Evolutionary conservation across 1,140 invertebrate genomes (phyloP).

Genomic region (Triops longicaudatus): DNA sequence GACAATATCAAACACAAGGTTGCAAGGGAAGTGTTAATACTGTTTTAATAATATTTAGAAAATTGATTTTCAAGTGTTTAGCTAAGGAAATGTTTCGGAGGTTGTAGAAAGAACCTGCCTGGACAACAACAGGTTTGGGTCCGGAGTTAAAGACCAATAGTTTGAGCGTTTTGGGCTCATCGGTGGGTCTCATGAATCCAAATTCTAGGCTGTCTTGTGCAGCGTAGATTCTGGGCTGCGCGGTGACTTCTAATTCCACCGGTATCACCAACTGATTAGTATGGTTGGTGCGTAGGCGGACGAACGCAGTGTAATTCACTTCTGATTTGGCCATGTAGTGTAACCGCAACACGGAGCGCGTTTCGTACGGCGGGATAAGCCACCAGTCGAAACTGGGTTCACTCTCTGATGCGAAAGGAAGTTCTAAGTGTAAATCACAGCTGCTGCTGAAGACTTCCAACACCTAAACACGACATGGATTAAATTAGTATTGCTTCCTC

Average conservation of each 20-base stretch:
- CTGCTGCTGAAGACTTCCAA: constrained; percentile 85
- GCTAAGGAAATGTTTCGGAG: no score
- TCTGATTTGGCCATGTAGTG: constrained; percentile 65
- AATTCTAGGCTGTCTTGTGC: constrained; percentile 72
- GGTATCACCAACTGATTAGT: constrained; percentile 58
- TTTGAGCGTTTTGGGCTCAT: constrained; percentile 53
- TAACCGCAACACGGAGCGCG: constrained; percentile 78
- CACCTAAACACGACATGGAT: constrained; percentile 49
- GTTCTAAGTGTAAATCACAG: constrained; percentile 78
- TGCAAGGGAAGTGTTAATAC: no score
- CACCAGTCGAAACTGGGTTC: constrained; percentile 65
- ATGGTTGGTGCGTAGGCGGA: constrained; percentile 65
- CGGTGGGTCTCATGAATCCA: constrained; percentile 59
- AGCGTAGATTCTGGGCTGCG: constrained; percentile 61
- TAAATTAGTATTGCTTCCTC: no score
- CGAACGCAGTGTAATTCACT: constrained; percentile 73
- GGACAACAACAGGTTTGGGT: constrained; percentile 57
- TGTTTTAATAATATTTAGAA: no score
- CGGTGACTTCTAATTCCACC: constrained; percentile 76
- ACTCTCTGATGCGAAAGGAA: constrained; percentile 60
- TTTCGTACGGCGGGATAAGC: constrained; percentile 82
- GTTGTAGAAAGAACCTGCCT: constrained; percentile 49
- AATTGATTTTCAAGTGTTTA: no score
- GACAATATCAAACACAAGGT: no score
- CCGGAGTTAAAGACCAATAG: constrained; percentile 63